These are phyloP conservation scores for Agrochola macilenta DNA, from an alignment of 2,888 invertebrate species.

Conservation along the genomic window DNA sequence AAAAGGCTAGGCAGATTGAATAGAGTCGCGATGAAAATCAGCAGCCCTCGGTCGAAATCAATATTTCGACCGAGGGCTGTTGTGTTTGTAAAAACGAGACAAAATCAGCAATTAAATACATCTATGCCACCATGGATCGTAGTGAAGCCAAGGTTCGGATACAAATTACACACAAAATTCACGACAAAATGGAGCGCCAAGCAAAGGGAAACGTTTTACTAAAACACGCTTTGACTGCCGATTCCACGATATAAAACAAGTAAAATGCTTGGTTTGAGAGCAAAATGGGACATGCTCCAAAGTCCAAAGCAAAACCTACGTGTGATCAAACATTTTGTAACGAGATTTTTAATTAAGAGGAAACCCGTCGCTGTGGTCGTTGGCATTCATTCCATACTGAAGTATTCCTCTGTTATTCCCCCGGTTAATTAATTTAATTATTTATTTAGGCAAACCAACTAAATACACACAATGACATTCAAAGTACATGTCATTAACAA, in stretches of 20 bases:
- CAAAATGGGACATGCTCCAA: conserved; percentile 14
- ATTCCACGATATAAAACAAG: conserved; percentile 10
- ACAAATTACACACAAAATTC: conserved; percentile 1
- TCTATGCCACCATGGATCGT: no score
- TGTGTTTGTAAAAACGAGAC: background rate
- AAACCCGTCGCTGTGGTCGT: no score
- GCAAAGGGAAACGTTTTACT: conserved; percentile 14
- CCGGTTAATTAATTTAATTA: no score
- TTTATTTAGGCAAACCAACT: no score
- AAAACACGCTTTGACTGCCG: conserved; percentile 25
- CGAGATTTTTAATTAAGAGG: conserved; percentile 22
- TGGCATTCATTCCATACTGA: no score
- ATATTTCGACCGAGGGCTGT: background rate
- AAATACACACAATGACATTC: no score
- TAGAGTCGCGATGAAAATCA: no score
- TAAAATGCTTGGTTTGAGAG: background rate
- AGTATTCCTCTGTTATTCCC: no score
- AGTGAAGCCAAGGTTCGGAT: background rate
- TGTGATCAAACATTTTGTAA: conserved; percentile 21
- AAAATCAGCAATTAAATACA: background rate
- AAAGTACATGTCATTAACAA: no score
- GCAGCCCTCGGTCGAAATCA: no score
- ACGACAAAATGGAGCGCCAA: background rate
- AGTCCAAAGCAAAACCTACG: conserved; percentile 7
- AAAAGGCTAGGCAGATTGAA: no score